Evolutionary conservation across 1,140 invertebrate species (phyloP).

Genomic region (Drosophila aff.): DNA sequence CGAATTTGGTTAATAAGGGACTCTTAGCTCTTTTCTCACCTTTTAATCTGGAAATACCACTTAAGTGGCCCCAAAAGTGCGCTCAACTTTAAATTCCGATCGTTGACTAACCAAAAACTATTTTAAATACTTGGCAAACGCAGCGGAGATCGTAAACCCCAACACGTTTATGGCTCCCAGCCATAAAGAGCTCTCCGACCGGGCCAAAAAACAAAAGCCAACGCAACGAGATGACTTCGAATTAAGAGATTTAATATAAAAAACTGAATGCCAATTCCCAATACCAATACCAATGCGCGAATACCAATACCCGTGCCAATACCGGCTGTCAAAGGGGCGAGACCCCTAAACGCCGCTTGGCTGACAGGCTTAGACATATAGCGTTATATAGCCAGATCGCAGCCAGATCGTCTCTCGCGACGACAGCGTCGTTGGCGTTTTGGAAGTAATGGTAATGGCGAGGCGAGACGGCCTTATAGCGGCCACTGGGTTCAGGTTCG

Average conservation of each 20-base stretch:
- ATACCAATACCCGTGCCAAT: constrained; percentile 26
- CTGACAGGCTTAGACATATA: constrained; percentile 49
- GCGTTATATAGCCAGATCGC: constrained; percentile 15
- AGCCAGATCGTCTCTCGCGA: constrained; percentile 31
- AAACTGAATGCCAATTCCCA: constrained; percentile 61
- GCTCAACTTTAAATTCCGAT: constrained; percentile 35
- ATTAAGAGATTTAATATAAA: constrained; percentile 78
- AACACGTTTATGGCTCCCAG: constrained; percentile 47
- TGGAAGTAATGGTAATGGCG: constrained; percentile 19
- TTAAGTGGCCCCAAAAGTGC: constrained; percentile 15
- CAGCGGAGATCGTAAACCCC: constrained; percentile 41
- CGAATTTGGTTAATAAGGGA: no score
- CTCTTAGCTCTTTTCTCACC: neutral
- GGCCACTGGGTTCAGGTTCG: constrained; percentile 41
- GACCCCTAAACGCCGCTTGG: constrained; percentile 45
- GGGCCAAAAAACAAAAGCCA: constrained; percentile 61
- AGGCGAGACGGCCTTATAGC: constrained; percentile 36
- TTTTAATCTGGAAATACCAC: neutral
- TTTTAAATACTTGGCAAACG: constrained; percentile 47
- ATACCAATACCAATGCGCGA: constrained; percentile 13
- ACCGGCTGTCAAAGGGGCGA: constrained; percentile 62
- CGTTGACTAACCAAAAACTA: constrained; percentile 30
- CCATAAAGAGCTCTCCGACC: constrained; percentile 41
- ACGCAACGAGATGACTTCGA: constrained; percentile 72
- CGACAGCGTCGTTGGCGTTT: constrained; percentile 33